Base-by-base conservation (phyloP, 2,113 vertebrate species). In the Rhipidura dahli region DNA sequence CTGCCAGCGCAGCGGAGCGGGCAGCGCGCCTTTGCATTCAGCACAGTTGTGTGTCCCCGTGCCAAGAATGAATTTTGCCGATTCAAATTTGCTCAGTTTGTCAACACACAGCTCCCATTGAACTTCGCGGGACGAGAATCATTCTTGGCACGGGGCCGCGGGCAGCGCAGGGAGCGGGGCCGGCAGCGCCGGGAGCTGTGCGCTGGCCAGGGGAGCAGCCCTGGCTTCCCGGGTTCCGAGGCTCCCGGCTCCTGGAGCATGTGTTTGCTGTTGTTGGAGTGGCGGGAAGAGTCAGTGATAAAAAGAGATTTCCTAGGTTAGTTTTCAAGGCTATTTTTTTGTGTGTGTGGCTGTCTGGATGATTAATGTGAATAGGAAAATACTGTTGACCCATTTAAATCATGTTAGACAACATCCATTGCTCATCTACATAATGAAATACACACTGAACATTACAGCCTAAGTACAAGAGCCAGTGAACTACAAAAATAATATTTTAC, bases 331-430 rank as follows among this genome's bases (percentile, higher is more conserved):
- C 53, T 56, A 9, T 56, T 64, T 83, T 28, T 75, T 65, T 90
- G 42, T 79, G 56, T 77, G 49, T 45, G 61, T 96, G 89, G 89
- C 97, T 98, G 97, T 98, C 97, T 90, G 89, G 96, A 91, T 98
- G 97, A 98, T 98, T 97, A 98, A 98, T 98, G 97, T 94, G 97
- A 97, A 90, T 95, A 97, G 97, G 97, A 98, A 98, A 98, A 97
- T 97, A 98, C 96, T 98, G 96, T 97, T 98, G 98, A 98, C 97
- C 98, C 97, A 98, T 97, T 98, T 98, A 98, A 98, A 98, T 98
- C 96, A 96, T 93, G 97, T 97, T 97, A 98, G 93, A 93, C 71
- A 93, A 97, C 94, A 97, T 97, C 96, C 96, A 96, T 96, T 94
- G 97, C 97, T 97, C 96, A 98, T 98, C 97, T 97, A 92, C 97